Evolutionary conservation across 2,113 vertebrate genomes (phyloP).

Genomic region (Hippoglossus stenolepis): DNA sequence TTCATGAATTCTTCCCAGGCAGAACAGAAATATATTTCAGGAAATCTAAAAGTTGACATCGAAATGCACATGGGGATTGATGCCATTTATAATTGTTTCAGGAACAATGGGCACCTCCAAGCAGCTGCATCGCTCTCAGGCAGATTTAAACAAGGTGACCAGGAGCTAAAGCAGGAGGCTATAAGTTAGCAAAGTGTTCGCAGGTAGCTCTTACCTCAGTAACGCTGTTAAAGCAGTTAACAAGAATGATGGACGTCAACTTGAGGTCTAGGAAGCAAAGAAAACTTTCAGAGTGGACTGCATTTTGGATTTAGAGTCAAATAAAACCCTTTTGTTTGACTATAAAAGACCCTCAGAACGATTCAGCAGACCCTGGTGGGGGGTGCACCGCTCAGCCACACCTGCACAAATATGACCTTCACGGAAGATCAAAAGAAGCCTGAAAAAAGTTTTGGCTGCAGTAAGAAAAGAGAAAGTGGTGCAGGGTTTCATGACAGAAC

Average conservation of each 20-base stretch:
- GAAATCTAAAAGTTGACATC: background rate
- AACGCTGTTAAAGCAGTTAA: too few relatives aligned
- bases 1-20: slow-evolving; percentile 14
- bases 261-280: too few relatives aligned
- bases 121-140: background rate
- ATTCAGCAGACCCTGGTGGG: background rate
- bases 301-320: too few relatives aligned
- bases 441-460: background rate
- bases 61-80: background rate
- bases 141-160: background rate
- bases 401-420: background rate
- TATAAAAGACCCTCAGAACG: background rate
- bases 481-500: background rate
- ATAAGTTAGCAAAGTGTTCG: too few relatives aligned
- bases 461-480: background rate
- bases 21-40: slow-evolving; percentile 9
- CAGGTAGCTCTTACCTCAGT: too few relatives aligned
- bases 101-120: background rate
- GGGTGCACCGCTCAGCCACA: background rate
- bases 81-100: background rate
- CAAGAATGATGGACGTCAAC: too few relatives aligned
- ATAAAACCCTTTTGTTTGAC: background rate
- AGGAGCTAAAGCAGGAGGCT: background rate
- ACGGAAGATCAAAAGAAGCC: background rate
- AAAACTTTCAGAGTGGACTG: too few relatives aligned